Evolutionary conservation across 2,888 invertebrate species (phyloP).

Genomic region (Cheilosia vernalis): DNA sequence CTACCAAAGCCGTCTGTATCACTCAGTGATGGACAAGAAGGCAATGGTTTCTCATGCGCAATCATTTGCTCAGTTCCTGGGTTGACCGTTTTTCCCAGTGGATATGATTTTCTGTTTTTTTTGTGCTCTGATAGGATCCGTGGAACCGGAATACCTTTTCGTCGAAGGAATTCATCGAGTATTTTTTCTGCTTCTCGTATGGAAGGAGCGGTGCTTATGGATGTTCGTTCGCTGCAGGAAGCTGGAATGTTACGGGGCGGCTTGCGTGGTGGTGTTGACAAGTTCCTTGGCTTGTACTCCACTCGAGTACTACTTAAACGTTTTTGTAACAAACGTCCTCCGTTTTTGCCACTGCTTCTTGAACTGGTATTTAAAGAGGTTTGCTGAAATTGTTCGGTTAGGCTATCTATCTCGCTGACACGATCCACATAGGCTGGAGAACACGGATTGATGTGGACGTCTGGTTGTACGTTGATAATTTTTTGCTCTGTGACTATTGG

Average conservation of each 20-base stretch:
- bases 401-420: constrained; percentile 71
- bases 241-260: constrained; percentile 80
- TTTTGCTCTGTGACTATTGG: constrained; percentile 27
- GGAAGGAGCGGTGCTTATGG: constrained; percentile 79
- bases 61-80: neutral
- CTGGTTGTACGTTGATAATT: constrained; percentile 18
- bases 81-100: constrained; percentile 73
- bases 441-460: constrained; percentile 15
- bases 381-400: constrained; percentile 68
- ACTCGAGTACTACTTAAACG: constrained; percentile 78
- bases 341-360: constrained; percentile 77
- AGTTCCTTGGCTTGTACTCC: constrained; percentile 78
- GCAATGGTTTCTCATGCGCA: constrained; percentile 58
- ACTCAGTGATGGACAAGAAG: constrained; percentile 79
- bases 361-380: constrained; percentile 70
- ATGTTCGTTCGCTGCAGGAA: constrained; percentile 77
- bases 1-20: constrained; percentile 78
- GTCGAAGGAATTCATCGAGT: constrained; percentile 79
- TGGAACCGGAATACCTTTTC: constrained; percentile 77
- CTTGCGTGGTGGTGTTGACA: constrained; percentile 79
- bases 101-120: constrained; percentile 78
- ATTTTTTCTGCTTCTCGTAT: constrained; percentile 80
- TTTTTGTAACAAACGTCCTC: constrained; percentile 80
- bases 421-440: constrained; percentile 19
- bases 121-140: neutral